Evolutionary conservation across 2,797 vertebrate species (phyloP), one percentile per base, ranked within the genome.

Genomic region (Aeoliscus strigatus): DNA sequence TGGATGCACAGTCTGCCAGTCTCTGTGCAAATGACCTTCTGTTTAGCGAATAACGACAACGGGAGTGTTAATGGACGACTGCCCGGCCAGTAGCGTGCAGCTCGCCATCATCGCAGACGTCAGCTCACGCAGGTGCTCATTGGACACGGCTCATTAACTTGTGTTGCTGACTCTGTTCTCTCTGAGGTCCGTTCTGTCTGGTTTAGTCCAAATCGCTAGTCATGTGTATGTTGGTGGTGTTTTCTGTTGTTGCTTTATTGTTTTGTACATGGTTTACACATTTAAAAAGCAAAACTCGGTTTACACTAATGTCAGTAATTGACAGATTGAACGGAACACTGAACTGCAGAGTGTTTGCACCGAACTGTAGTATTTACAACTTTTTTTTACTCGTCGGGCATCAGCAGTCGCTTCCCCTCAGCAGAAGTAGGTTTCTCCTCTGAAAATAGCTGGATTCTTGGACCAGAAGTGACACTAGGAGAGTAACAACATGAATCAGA

Each of bases 11-110:
- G 67, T 39, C 67, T 70, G 67, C 65, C 51, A 11, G 68, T 39
- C 53, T 23, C 60, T 42, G 29, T 66, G 55, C 56, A 76, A 62
- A 74, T 69, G 53, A 68, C 21, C 27, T 27, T 56, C 70, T 64
- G 60, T 70, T 75, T 60, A 60, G 57, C 49, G 69, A 64, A 12
- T 26, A 52, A 17, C 30, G 32, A 27, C 39, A 41, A 29, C 1
- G 17, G 21, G 40, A 45, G 21, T 40, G 45, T 24, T 32, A 31
- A 52, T 53, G 35, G 34, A 18, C 40, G 39, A 31, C 34, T 30
- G 34, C 30, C 52, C 21, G 27, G 51, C 23, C 9, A 50, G 4
- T 5, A 2, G 25, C 13, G 42, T 31, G 7, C 44, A 41, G n/a
- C 8, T 51, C 45, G 15, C 17, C 29, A 28, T 26, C 16, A 12